These are phyloP conservation scores for Stratiolaelaps scimitus DNA, from an alignment of 1,140 invertebrate species.

Conservation along the genomic window DNA sequence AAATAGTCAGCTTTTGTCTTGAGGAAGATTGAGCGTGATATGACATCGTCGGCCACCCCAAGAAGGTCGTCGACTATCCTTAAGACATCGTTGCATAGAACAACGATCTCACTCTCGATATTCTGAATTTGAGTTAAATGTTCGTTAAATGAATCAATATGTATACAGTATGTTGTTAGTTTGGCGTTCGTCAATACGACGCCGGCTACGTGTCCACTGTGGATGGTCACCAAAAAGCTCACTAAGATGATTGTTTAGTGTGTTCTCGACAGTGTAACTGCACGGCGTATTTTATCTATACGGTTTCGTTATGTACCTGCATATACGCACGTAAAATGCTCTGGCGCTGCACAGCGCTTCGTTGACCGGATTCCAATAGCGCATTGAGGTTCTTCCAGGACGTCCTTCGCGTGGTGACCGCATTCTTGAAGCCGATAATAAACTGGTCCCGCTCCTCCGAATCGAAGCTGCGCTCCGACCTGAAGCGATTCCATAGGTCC, in stretches of 20 bases:
- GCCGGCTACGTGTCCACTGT: no score
- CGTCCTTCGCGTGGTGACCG: background rate
- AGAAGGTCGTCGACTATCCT: conserved; percentile 1
- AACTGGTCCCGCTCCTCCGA: conserved; percentile 18
- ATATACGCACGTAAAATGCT: background rate
- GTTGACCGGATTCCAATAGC: conserved; percentile 2
- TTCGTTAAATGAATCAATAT: no score
- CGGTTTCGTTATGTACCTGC: background rate
- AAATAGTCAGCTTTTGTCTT: conserved; percentile 27
- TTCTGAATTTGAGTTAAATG: no score
- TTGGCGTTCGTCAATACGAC: no score
- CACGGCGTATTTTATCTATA: no score
- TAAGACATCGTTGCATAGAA: conserved; percentile 4
- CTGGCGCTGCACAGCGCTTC: background rate
- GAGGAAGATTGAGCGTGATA: conserved; percentile 4
- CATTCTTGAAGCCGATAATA: conserved; percentile 14
- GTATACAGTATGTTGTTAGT: no score
- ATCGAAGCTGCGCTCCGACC: background rate
- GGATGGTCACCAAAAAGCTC: no score
- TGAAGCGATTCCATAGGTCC: conserved; percentile 8
- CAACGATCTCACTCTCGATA: conserved; percentile 2
- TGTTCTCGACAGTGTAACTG: no score
- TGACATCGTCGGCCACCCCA: background rate
- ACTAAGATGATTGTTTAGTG: no score
- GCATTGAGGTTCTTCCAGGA: conserved; percentile 15